Evolutionary conservation across 2,797 vertebrate genomes (phyloP).

Genomic region (Gambelia wislizenii): DNA sequence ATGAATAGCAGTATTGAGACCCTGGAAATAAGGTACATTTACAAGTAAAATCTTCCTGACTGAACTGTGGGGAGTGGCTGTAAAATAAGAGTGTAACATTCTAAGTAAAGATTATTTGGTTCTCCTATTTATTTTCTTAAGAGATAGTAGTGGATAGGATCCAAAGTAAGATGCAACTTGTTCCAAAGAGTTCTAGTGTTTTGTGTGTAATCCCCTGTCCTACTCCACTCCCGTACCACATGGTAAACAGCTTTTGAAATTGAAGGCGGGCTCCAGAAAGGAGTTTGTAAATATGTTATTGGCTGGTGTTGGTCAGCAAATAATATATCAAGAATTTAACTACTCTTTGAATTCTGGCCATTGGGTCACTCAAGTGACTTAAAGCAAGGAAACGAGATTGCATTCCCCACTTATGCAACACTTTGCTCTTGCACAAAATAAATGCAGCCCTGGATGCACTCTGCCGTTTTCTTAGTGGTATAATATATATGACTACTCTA

Average conservation of each 20-base stretch:
- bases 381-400: no score
- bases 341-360: not conserved
- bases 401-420: no score
- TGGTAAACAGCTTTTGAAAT: not conserved
- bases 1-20: slow-evolving; percentile 55
- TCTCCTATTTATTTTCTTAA: not conserved
- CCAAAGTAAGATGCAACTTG: not conserved
- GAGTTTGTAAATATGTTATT: not conserved
- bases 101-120: not conserved
- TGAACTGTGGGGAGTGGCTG: slow-evolving; percentile 15
- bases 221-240: rapidly evolving
- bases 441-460: no score
- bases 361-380: no score
- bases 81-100: slow-evolving; percentile 11
- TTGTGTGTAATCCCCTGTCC: not conserved
- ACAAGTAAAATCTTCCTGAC: slow-evolving; percentile 20
- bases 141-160: not conserved
- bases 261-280: slow-evolving; percentile 3
- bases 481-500: no score
- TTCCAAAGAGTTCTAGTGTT: not conserved
- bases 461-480: no score
- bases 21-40: slow-evolving; percentile 76
- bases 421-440: no score
- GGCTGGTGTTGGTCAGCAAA: not conserved
- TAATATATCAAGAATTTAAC: not conserved